Base-by-base conservation (phyloP, 2,797 vertebrate species). In the Coracias cyanogaster region DNA sequence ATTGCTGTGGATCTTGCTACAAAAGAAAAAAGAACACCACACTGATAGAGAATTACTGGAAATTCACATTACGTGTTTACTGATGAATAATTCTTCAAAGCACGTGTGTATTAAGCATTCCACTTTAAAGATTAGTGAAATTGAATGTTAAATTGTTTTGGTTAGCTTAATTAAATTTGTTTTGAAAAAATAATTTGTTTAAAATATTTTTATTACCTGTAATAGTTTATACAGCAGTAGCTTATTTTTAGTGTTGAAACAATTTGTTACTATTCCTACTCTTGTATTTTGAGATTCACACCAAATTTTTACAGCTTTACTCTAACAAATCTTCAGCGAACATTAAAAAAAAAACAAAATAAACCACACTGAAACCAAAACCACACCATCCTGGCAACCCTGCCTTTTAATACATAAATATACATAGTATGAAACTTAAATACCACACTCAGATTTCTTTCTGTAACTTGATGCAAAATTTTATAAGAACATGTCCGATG, bases 141-240 rank as follows among this genome's bases (percentile, higher is more conserved):
- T 88, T 92, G 17, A 92, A 90, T 96, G 80, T 96, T 94, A 82
- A 94, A 94, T 71, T 82, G 64, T 87, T 97, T 97, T 96, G n/a
- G 71, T 96, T 97, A 96, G 95, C 82, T 97, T 97, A 93, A 90
- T 97, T 89, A 78, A 89, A 80, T 95, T 94, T 82, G 86, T 86
- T 97, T 97, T 93, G 61, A 90, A 89, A 92, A 96, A 37, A 76
- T 81, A 90, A 96, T 94, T 95, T 77, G 86, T 97, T 97, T 87
- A 94, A 89, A 91, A 94, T 49, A 94, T 96, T 97, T 97, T 82
- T 89, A 80, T 51, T 95, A 95, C 58, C 51, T 96, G 33, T 95
- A 94, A 74, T 82, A 96, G 77, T 90, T 96, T 94, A 73, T 93
- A 83, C 78, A 92, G 45, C 62, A 94, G 81, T 97, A 90, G 60